A percentile compares a stretch with the other conserved stretches of the same genome.
Conservation (phyloP, 2,888 invertebrate species). For the Agrilus mali region DNA sequence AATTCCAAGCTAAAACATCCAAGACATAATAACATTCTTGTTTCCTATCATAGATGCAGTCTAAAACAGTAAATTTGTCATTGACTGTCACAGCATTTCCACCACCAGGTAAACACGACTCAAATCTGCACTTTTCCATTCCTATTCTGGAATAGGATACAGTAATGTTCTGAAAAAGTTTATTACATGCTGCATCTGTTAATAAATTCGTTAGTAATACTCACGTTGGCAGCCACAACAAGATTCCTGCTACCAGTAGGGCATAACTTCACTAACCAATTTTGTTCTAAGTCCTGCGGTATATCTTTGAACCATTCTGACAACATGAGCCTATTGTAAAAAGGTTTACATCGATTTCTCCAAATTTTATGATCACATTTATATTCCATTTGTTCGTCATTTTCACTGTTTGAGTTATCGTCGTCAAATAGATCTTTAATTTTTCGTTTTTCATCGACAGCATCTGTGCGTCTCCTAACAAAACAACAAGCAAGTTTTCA, state of each 20-base stretch:
- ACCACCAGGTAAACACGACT: slow-evolving; percentile 65
- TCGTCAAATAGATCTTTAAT: slow-evolving; percentile 35
- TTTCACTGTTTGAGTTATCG: slow-evolving; percentile 19
- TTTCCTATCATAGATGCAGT: slow-evolving; percentile 62
- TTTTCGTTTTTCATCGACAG: slow-evolving; percentile 40
- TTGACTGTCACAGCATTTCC: slow-evolving; percentile 26
- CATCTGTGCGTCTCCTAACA: slow-evolving; percentile 37
- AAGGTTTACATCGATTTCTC: slow-evolving; percentile 18
- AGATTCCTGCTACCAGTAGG: slow-evolving; percentile 75
- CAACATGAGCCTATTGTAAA: slow-evolving; percentile 57
- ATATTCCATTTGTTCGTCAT: slow-evolving; percentile 21
- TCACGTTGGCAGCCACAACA: slow-evolving; percentile 59
- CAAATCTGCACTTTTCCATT: slow-evolving; percentile 39
- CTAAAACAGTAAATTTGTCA: slow-evolving; percentile 52
- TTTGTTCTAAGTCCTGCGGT: slow-evolving; percentile 58
- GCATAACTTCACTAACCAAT: slow-evolving; percentile 66
- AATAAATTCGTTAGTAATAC: not conserved
- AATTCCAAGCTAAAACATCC: slow-evolving; percentile 75
- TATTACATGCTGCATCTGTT: slow-evolving; percentile 4
- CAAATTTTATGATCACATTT: slow-evolving; percentile 19
- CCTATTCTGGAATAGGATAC: slow-evolving; percentile 57
- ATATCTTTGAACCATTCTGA: slow-evolving; percentile 90
- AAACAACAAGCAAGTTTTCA: slow-evolving; percentile 1
- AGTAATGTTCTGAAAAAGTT: slow-evolving; percentile 50
- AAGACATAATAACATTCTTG: slow-evolving; percentile 59